Evolutionary conservation across 2,797 vertebrate genomes (phyloP).

Genomic region (Podarcis lilfordi): DNA sequence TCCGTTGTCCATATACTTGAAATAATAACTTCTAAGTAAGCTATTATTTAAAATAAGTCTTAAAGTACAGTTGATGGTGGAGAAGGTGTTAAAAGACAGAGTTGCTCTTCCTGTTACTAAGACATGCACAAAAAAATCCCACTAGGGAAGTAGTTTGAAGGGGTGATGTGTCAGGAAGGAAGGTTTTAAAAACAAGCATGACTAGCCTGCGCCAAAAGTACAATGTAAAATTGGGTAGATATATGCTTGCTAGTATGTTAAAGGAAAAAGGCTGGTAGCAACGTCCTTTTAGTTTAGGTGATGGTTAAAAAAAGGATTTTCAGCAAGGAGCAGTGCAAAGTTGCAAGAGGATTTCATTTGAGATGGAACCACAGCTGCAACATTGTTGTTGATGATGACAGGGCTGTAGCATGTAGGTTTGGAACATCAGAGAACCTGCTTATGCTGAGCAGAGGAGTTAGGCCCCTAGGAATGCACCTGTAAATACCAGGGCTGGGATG

Average conservation of each 20-base stretch:
- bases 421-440: not conserved
- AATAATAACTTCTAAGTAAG: not conserved
- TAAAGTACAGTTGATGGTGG: not conserved
- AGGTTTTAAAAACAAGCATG: not conserved
- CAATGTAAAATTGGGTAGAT: not conserved
- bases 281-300: not conserved
- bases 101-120: not conserved
- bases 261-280: not conserved
- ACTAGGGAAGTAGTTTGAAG: not conserved
- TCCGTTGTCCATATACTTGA: not conserved
- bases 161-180: not conserved
- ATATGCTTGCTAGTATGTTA: not conserved
- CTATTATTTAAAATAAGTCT: not conserved
- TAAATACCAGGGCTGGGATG: not conserved
- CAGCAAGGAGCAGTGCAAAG: not conserved
- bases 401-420: not conserved
- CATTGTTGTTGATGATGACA: not conserved
- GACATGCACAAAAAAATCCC: not conserved
- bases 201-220: not conserved
- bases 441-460: not conserved
- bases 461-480: not conserved
- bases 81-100: not conserved
- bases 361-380: not conserved
- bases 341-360: not conserved
- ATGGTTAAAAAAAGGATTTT: not conserved